Evolutionary conservation across 1,140 invertebrate genomes (phyloP).

Genomic region (Globodera ellingtonae): DNA sequence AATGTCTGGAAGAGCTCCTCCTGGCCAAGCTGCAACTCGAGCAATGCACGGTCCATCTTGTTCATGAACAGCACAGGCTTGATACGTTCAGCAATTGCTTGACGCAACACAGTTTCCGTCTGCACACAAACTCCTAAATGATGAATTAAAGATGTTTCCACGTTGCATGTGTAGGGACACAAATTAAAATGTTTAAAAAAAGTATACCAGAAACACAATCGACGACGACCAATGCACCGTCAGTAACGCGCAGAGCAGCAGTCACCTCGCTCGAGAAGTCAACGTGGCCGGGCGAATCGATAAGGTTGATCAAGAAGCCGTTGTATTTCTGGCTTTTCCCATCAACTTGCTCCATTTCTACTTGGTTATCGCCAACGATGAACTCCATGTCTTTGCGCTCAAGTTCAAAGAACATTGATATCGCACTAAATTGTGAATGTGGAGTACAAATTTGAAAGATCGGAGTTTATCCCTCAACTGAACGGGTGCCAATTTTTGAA

Average conservation of each 20-base stretch:
- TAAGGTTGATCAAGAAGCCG: constrained; percentile 98
- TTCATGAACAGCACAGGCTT: constrained; percentile 99
- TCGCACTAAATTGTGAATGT: constrained; percentile 74
- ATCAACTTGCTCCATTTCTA: constrained; percentile 71
- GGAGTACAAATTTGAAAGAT: too few species aligned
- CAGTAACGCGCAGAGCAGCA: constrained; percentile 95
- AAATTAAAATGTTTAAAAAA: background rate
- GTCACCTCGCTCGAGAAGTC: constrained; percentile 99
- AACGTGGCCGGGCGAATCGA: constrained; percentile 98
- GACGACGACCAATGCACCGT: constrained; percentile 98
- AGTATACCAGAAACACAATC: constrained; percentile 91
- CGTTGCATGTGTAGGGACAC: background rate
- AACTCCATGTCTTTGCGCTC: constrained; percentile 78
- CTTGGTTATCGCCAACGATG: constrained; percentile 71
- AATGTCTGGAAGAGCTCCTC: constrained; percentile 99
- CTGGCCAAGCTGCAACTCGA: constrained; percentile 84
- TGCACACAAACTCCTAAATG: constrained; percentile 94
- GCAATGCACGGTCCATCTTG: constrained; percentile 95
- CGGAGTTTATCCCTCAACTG: too few species aligned
- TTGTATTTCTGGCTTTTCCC: constrained; percentile 82
- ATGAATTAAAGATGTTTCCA: constrained; percentile 30
- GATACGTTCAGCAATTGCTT: constrained; percentile 97
- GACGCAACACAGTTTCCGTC: constrained; percentile 96
- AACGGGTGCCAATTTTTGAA: too few species aligned
- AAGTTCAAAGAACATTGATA: constrained; percentile 97